Base-by-base conservation (phyloP, 2,888 invertebrate genomes). In the Campaea margaritaria region DNA sequence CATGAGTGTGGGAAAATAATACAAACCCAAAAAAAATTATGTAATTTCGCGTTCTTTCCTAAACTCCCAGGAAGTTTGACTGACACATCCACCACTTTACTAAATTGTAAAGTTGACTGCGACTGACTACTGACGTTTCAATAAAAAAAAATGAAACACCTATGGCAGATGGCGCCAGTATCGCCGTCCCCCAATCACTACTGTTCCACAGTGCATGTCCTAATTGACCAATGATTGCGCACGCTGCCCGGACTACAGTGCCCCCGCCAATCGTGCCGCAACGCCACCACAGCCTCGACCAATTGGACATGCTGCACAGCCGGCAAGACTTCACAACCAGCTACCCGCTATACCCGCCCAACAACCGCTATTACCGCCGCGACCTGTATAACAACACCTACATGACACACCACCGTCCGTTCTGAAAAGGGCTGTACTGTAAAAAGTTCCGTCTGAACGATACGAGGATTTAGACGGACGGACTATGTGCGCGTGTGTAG, bases 351-450 rank as follows among this genome's bases (percentile, higher is more conserved):
- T 86, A 84, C 81, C 73, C 81, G 11, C 73, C 81, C 3, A 67
- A 78, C 62, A 78, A 76, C 70, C 81, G 90, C 10, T 81, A 80
- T 78, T 77, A 81, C 27, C 81, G 89, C 8, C 90, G 90, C 66
- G 91, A 91, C 78, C 73, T 83, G 68, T 86, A 83, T 79, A 82
- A 84, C 70, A 89, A 87, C 78, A 78, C 89, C 16, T 89, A 88
- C 62, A 85, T 86, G 84, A 74, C 77, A 53, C 89, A 92, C 72
- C 91, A 91, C 73, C 88, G 92, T 75, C 92, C 91, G 74, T 92
- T 92, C 87, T 92, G 92, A 92, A 92, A 90, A 90, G 91, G 91
- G 80, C 80, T 90, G 58, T 91, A 86, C 71, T 92, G 92, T 76
- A 91, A 90, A 78, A 91, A 90, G 83, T 91, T 91, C 79, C 91